Conservation (phyloP, 2,113 vertebrate species). For the Galbula dea region DNA sequence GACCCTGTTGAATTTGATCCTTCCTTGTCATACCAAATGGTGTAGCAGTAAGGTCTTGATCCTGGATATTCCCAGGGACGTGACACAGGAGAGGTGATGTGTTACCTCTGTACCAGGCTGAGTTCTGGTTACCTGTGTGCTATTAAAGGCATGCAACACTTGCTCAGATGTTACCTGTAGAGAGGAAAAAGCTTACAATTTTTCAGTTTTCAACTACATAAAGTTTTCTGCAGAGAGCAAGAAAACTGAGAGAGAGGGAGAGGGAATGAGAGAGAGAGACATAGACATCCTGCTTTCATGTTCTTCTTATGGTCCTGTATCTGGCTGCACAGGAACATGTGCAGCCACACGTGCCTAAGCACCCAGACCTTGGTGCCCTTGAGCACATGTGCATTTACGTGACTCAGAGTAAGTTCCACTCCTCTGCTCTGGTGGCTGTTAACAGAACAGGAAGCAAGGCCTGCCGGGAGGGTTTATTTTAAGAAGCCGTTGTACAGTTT, state of each 20-base stretch:
- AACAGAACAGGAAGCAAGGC: constrained; percentile 27
- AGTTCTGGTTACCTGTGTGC: background rate
- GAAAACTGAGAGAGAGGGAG: background rate
- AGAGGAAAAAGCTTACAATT: background rate
- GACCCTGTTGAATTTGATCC: background rate
- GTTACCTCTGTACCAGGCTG: background rate
- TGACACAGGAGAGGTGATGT: background rate
- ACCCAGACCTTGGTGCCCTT: background rate
- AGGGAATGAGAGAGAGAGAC: background rate
- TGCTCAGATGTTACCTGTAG: background rate
- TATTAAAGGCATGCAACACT: background rate
- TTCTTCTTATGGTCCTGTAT: background rate
- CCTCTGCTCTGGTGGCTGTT: background rate
- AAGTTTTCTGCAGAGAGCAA: background rate
- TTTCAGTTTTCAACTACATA: background rate
- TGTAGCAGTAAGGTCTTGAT: background rate
- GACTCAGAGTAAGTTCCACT: constrained; percentile 1
- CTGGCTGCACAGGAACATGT: fast-evolving
- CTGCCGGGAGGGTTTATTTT: constrained; percentile 30
- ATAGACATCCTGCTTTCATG: background rate
- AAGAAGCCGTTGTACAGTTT: constrained; percentile 18
- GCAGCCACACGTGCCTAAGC: background rate
- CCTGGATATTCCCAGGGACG: background rate
- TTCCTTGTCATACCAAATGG: background rate
- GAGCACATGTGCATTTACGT: background rate